Conservation (phyloP, 2,888 invertebrate genomes). For the Pseudococcus jackbeardsleyi region DNA sequence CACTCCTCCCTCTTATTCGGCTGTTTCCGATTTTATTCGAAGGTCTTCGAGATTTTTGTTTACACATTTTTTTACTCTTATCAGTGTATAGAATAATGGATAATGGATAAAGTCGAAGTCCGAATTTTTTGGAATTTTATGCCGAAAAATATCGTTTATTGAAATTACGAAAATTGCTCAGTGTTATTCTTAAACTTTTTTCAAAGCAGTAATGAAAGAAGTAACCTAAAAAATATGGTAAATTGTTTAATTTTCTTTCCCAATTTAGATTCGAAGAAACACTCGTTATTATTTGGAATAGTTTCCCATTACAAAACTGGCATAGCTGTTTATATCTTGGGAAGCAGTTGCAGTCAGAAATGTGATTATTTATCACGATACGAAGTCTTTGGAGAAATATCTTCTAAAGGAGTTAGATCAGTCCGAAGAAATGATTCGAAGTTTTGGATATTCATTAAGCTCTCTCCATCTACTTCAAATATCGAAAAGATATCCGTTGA, state of each 20-base stretch:
- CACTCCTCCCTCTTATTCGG: too few relatives aligned
- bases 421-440: neutral
- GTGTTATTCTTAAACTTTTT: neutral
- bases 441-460: constrained; percentile 48
- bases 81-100: too few relatives aligned
- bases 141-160: too few relatives aligned
- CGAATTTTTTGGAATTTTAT: too few relatives aligned
- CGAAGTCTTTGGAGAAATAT: constrained; percentile 53
- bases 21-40: too few relatives aligned
- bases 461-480: neutral
- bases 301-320: constrained; percentile 5
- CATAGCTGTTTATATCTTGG: constrained; percentile 57
- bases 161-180: too few relatives aligned
- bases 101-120: too few relatives aligned
- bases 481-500: constrained; percentile 33
- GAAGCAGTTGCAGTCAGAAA: neutral
- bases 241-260: constrained; percentile 59
- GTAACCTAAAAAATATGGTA: neutral
- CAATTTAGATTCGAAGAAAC: neutral
- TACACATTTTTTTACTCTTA: too few relatives aligned
- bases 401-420: neutral
- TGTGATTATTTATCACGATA: neutral
- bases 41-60: too few relatives aligned
- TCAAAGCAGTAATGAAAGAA: neutral
- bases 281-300: constrained; percentile 39